These are phyloP conservation scores for Silvanus unidentatus DNA, from an alignment of 2,888 invertebrate genomes.

Conservation along the genomic window DNA sequence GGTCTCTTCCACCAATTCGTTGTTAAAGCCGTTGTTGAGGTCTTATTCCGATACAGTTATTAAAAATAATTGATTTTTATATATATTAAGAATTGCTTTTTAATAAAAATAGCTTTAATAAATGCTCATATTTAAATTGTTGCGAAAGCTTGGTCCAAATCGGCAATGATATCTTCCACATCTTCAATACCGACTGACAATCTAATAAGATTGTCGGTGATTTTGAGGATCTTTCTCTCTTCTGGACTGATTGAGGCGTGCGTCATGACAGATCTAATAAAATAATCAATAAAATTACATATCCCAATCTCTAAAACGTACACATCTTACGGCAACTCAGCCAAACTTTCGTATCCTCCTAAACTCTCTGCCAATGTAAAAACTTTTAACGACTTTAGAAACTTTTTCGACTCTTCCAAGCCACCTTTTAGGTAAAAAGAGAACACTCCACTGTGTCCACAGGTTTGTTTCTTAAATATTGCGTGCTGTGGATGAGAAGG, in stretches of 20 bases:
- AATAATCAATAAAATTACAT: conserved; percentile 10
- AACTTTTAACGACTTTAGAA: conserved; percentile 69
- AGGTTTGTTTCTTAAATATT: conserved; percentile 71
- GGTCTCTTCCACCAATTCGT: no score
- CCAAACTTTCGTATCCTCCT: conserved; percentile 91
- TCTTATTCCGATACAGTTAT: no score
- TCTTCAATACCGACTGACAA: conserved; percentile 90
- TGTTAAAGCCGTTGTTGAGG: no score
- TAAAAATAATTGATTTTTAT: no score
- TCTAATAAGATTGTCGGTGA: conserved; percentile 78
- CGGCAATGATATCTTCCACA: conserved; percentile 74
- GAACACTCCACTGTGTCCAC: conserved; percentile 88
- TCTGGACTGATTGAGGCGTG: conserved; percentile 84
- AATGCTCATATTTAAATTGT: conserved; percentile 24
- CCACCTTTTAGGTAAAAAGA: conserved; percentile 81
- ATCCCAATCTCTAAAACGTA: background rate
- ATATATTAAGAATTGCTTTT: conserved; percentile 2
- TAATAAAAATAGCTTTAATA: conserved; percentile 3
- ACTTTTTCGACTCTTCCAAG: conserved; percentile 63
- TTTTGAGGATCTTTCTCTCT: conserved; percentile 66
- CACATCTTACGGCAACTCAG: conserved; percentile 86
- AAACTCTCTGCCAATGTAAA: conserved; percentile 90
- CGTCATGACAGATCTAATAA: conserved; percentile 80
- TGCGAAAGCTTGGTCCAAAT: conserved; percentile 76
- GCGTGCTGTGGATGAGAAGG: conserved; percentile 82